Base-by-base conservation (phyloP, 2,888 invertebrate species). In the Rhabditophanes sp. region DNA sequence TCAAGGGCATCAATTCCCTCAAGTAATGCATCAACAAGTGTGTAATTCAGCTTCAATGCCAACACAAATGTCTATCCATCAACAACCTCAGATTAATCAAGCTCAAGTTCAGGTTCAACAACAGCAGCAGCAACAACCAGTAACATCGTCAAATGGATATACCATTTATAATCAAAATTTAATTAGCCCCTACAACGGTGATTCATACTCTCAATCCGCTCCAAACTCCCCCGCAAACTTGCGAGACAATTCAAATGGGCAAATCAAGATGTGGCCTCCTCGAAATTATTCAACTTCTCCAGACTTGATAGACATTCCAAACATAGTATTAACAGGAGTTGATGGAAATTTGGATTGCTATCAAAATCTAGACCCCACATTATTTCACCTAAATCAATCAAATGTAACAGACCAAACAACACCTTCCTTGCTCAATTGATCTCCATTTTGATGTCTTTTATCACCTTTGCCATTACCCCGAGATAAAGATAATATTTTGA, bases 301-400 rank as follows among this genome's bases (percentile, higher is more conserved):
- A 3, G 53, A 53, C 33, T 42, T 44, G 1, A 30, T 46, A 24
- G 51, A 51, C 19, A 55, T 53, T 32, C 58, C 58, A 6, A 54
- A 54, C 30, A 39, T 58, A 30, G 50, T 50, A 19, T 36, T 58
- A n/a, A 58, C 58, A 6, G 53, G 50, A 31, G 48, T 57, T 0
- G 58, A 58, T 33, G 58, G 57, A 6, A 32, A 33, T 4, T 28
- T n/a, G n/a, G n/a, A n/a, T n/a, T n/a, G n/a, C n/a, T n/a, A n/a
- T n/a, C n/a, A n/a, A n/a, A n/a, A n/a, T n/a, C n/a, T n/a, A n/a
- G n/a, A n/a, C n/a, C n/a, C n/a, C n/a, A n/a, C n/a, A n/a, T n/a
- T n/a, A n/a, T n/a, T n/a, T n/a, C n/a, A n/a, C n/a, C n/a, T n/a
- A n/a, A n/a, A n/a, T n/a, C n/a, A n/a, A n/a, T n/a, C n/a, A n/a